A percentile compares a stretch with the other conserved stretches of the same genome.
Evolutionary conservation across 37 sponge, comb jelly and placozoan genomes (phyloP).

Genomic region (Bolinopsis microptera): DNA sequence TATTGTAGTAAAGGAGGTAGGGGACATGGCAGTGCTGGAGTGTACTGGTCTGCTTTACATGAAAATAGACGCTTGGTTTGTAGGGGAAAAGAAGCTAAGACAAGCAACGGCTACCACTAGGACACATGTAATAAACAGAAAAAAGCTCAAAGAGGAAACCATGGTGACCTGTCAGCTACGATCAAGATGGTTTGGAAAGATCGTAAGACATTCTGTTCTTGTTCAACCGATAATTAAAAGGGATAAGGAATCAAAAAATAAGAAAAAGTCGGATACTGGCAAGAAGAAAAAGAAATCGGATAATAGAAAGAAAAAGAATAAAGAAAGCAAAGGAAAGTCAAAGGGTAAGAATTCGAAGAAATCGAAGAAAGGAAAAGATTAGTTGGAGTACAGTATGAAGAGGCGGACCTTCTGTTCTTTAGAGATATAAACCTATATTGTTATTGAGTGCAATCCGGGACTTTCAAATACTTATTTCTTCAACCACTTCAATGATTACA

Average conservation of each 20-base stretch:
- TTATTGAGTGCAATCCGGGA: too few species aligned
- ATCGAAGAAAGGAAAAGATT: neutral
- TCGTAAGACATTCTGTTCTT: neutral
- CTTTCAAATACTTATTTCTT: too few species aligned
- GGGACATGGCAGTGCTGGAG: neutral
- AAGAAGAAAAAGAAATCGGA: neutral
- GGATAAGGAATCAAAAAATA: neutral
- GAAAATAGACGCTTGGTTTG: constrained; percentile 14
- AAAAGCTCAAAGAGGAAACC: neutral
- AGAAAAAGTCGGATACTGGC: neutral
- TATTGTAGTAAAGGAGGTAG: neutral
- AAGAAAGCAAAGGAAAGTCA: neutral
- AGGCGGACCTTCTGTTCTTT: too few species aligned
- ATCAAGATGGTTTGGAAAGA: neutral
- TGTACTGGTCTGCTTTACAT: neutral
- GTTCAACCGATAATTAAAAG: neutral
- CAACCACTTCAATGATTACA: too few species aligned
- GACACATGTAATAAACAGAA: neutral
- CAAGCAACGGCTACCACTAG: neutral
- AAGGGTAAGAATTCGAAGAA: neutral
- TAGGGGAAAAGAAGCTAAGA: neutral
- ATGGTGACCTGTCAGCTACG: neutral
- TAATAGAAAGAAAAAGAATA: neutral
- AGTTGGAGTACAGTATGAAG: too few species aligned
- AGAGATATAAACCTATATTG: too few species aligned